Evolutionary conservation across 2,888 invertebrate genomes (phyloP), one percentile per base, ranked within the genome.

Genomic region (Conops quadrifasciatus): DNA sequence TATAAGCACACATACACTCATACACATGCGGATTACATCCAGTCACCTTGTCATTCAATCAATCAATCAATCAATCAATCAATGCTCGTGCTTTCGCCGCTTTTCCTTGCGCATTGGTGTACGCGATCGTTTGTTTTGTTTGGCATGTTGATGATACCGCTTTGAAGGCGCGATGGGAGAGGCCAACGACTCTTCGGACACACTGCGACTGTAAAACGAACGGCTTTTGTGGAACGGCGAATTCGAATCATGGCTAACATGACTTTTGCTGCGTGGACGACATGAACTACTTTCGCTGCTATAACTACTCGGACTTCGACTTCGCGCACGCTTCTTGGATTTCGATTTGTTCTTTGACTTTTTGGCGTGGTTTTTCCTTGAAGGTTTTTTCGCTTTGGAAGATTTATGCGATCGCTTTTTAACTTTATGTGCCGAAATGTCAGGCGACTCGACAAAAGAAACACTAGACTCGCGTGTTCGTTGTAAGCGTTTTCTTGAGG

Each of bases 321-420:
- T 72, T 15, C 66, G 72, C n/a, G 75, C 71, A 49, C 72, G 78
- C 73, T 78, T 79, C 70, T 80, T 80, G 5, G 78, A 76, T 70
- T 81, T 82, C 3, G 58, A 58, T 24, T 58, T 58, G 2, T 21
- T 26, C 24, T 28, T 58, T 3, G 28, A 24, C 68, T 80, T 80
- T 72, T 82, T 82, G 47, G 77, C 76, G 51, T 72, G 78, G 11
- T 73, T 72, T 16, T 75, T 78, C 51, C 78, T 78, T 63, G 79
- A 78, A n/a, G 78, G 78, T 72, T 80, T 80, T 67, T 80, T 76
- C 11, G 71, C 26, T 62, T 74, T 74, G 1, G 67, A 45, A 30
- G 28, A 62, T 51, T 67, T 67, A n/a, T 67, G 36, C 28, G 65
- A 53, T 11, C 28, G 24, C 49, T 65, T 65, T 15, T 15, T 30